Percentiles rank a stretch among this genome's conserved stretches.
phyloP scores from a whole-genome alignment of 2,797 vertebrate species.

The Halcyon smyrnensis region DNA sequence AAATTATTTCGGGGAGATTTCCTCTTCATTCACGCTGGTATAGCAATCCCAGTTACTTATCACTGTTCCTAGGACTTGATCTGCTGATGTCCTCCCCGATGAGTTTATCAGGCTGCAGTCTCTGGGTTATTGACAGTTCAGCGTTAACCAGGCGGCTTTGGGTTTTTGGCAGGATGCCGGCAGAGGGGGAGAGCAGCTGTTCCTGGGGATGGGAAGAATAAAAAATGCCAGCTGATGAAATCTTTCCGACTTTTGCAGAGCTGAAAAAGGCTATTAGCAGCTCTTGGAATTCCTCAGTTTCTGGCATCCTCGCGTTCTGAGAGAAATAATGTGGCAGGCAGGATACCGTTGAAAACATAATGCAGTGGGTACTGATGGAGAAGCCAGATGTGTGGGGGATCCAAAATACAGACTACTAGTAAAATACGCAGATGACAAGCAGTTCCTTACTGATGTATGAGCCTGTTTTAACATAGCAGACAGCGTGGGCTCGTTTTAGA shows the following conservation, averaged over 20 bases:
- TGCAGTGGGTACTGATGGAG: not conserved
- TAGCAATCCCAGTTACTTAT: conserved; percentile 44
- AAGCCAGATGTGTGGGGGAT: not conserved
- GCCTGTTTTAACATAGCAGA: not conserved
- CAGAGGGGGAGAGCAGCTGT: conserved; percentile 39
- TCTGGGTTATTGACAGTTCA: conserved; percentile 60
- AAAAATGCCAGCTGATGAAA: conserved; percentile 24
- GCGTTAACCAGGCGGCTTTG: conserved; percentile 33
- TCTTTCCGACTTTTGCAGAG: conserved; percentile 22
- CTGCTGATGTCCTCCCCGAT: conserved; percentile 53
- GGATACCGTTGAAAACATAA: not conserved
- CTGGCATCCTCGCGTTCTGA: not conserved
- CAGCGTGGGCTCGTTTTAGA: not conserved
- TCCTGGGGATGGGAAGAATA: conserved; percentile 33
- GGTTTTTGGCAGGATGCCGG: conserved; percentile 39
- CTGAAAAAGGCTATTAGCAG: conserved; percentile 26
- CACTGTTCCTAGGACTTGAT: conserved; percentile 50
- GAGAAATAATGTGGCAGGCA: not conserved
- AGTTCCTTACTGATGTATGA: not conserved
- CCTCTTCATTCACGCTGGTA: conserved; percentile 12
- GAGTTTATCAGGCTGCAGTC: conserved; percentile 61
- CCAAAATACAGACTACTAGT: not conserved
- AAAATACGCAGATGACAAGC: not conserved
- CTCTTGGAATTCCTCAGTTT: conserved; percentile 29
- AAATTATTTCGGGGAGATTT: conserved; percentile 29